Percentiles rank a stretch among this genome's conserved stretches.
Conservation (phyloP, 23 tunicate species). For the Oikopleura dioica region DNA sequence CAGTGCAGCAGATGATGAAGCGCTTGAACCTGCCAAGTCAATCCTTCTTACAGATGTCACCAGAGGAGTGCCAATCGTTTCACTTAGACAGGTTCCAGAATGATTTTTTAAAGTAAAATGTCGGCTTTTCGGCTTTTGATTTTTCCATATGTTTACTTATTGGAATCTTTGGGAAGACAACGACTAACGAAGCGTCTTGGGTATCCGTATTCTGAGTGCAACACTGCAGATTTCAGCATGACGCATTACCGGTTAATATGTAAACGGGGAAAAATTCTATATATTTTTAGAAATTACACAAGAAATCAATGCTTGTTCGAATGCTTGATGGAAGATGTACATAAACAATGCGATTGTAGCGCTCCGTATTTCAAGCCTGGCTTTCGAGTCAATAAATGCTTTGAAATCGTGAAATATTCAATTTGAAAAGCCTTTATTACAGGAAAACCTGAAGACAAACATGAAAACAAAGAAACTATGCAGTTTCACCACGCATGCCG, state of each 20-base stretch:
- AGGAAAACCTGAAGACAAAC: too few relatives aligned
- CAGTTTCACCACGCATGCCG: background rate
- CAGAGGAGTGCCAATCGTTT: constrained; percentile 5
- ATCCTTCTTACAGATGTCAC: constrained; percentile 7
- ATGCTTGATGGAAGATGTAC: background rate
- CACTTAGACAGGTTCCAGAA: background rate
- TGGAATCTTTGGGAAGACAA: too few relatives aligned
- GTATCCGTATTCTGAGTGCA: constrained; percentile 9
- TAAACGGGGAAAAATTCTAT: too few relatives aligned
- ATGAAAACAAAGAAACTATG: background rate
- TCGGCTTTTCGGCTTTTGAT: background rate
- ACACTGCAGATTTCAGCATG: background rate
- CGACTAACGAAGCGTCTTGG: background rate
- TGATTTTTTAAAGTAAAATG: background rate
- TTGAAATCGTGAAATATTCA: too few relatives aligned
- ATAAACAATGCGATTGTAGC: background rate
- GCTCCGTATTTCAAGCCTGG: background rate
- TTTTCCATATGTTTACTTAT: too few relatives aligned
- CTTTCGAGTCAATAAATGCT: background rate
- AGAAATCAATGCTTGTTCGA: constrained; percentile 3
- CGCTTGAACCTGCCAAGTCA: constrained; percentile 9
- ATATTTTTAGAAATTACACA: background rate
- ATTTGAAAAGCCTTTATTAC: too few relatives aligned
- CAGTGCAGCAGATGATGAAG: background rate
- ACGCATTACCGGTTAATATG: constrained; percentile 5